A percentile compares a stretch with the other conserved stretches of the same genome.
These are phyloP conservation scores for Venustoraphidia nigricollis DNA, from an alignment of 2,888 invertebrate species.

Conservation along the genomic window DNA sequence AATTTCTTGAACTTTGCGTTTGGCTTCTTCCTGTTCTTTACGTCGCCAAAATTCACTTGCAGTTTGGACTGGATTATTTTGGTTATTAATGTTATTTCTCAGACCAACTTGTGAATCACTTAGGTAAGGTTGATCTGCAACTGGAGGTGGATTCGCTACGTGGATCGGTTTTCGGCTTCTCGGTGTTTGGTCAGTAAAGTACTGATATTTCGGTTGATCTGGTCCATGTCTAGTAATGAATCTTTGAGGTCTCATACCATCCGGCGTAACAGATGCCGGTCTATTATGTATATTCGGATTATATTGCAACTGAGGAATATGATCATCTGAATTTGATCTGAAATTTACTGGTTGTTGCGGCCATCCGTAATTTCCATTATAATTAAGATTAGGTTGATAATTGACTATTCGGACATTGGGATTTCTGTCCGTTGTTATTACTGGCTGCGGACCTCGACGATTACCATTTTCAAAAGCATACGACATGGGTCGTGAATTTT, in stretches of 20 bases:
- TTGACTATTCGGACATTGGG: slow-evolving; percentile 8
- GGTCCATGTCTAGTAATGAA: slow-evolving; percentile 13
- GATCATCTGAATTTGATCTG: slow-evolving; percentile 26
- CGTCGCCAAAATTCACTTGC: slow-evolving; percentile 49
- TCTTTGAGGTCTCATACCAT: slow-evolving; percentile 16
- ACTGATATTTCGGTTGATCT: slow-evolving; percentile 32
- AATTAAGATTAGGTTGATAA: background rate
- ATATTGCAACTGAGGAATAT: slow-evolving; percentile 18
- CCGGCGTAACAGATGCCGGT: slow-evolving; percentile 26
- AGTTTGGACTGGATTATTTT: slow-evolving; percentile 26
- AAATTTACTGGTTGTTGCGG: slow-evolving; percentile 7
- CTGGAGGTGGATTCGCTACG: slow-evolving; percentile 28
- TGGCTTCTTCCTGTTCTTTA: slow-evolving; percentile 34
- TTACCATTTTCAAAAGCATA: slow-evolving; percentile 32
- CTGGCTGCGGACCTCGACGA: slow-evolving; percentile 7
- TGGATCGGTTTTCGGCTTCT: slow-evolving; percentile 58
- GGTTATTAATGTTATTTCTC: slow-evolving; percentile 14
- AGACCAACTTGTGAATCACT: slow-evolving; percentile 33
- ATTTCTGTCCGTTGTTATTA: slow-evolving; percentile 3
- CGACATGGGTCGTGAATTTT: slow-evolving; percentile 32
- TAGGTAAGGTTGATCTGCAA: slow-evolving; percentile 26
- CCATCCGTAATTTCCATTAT: slow-evolving; percentile 1
- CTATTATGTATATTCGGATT: slow-evolving; percentile 18
- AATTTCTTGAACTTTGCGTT: slow-evolving; percentile 4
- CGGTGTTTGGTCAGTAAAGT: slow-evolving; percentile 56